Percentiles rank a stretch among this genome's conserved stretches.
phyloP scores from a whole-genome alignment of 23 tunicate species.

The Phallusia fumigata region DNA sequence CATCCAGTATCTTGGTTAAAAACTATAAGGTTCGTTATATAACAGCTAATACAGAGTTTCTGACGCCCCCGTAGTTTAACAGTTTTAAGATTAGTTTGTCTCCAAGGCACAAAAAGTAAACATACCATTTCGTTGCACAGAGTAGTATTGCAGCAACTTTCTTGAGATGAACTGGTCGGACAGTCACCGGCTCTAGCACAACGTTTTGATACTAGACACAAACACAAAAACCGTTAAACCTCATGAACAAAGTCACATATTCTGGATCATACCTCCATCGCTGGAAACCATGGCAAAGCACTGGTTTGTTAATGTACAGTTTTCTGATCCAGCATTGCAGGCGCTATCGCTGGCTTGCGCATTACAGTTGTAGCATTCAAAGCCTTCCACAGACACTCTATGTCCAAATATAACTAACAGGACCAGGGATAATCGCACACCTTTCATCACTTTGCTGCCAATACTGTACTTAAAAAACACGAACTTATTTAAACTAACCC shows the following conservation, averaged over 20 bases:
- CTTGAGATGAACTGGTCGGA: neutral
- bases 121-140: constrained; percentile 8
- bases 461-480: too few relatives aligned
- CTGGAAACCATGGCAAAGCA: neutral
- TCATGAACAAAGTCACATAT: too few relatives aligned
- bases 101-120: too few relatives aligned
- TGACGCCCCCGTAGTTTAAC: too few relatives aligned
- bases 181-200: constrained; percentile 12
- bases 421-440: neutral
- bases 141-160: constrained; percentile 7
- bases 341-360: neutral
- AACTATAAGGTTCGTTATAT: too few relatives aligned
- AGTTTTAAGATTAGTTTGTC: too few relatives aligned
- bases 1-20: too few relatives aligned
- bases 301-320: neutral
- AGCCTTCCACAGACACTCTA: neutral
- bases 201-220: neutral
- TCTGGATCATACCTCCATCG: neutral
- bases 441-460: neutral
- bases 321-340: neutral
- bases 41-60: too few relatives aligned
- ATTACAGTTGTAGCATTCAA: constrained; percentile 21
- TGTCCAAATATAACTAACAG: neutral
- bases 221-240: neutral
- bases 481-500: too few relatives aligned